A percentile compares a stretch with the other conserved stretches of the same genome.
These are phyloP conservation scores for Cartodere bifasciata DNA, from an alignment of 2,888 invertebrate genomes.

Conservation along the genomic window DNA sequence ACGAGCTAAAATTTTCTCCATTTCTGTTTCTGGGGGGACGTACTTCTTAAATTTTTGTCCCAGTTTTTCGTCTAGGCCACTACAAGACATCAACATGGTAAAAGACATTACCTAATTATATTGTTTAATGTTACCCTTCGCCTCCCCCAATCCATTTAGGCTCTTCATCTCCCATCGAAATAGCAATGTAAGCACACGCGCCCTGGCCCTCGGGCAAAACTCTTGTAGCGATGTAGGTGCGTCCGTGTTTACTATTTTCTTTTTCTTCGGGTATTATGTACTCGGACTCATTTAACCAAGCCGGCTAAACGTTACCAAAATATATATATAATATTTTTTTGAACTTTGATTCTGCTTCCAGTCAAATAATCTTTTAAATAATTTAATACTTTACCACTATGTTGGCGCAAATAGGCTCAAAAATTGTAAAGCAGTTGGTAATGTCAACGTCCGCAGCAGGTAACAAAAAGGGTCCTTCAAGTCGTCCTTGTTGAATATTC, in stretches of 20 bases:
- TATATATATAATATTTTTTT: too few species aligned
- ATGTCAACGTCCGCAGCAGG: constrained; percentile 30
- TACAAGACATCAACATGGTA: constrained; percentile 11
- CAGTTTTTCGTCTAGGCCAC: constrained; percentile 25
- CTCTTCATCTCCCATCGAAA: constrained; percentile 32
- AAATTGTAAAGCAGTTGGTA: constrained; percentile 27
- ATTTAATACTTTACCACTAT: too few species aligned
- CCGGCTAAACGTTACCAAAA: too few species aligned
- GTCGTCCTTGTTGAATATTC: constrained; percentile 32
- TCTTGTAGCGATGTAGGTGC: constrained; percentile 37
- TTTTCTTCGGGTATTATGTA: constrained; percentile 18
- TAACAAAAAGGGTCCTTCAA: constrained; percentile 30
- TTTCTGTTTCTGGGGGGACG: constrained; percentile 28
- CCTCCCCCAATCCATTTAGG: constrained; percentile 30
- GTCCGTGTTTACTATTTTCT: constrained; percentile 26
- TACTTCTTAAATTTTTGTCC: constrained; percentile 24
- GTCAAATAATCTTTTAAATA: too few species aligned
- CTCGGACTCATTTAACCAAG: constrained; percentile 28
- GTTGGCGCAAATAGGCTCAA: constrained; percentile 25
- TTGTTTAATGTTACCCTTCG: constrained; percentile 26
- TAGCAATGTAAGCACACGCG: constrained; percentile 36
- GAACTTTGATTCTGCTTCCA: too few species aligned
- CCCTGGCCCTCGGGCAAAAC: constrained; percentile 34
- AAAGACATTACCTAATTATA: too few species aligned
- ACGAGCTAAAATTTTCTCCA: constrained; percentile 31